Percentiles rank a stretch among this genome's conserved stretches.
Conservation (phyloP, 2,113 vertebrate species). For the Tringa solitaria region DNA sequence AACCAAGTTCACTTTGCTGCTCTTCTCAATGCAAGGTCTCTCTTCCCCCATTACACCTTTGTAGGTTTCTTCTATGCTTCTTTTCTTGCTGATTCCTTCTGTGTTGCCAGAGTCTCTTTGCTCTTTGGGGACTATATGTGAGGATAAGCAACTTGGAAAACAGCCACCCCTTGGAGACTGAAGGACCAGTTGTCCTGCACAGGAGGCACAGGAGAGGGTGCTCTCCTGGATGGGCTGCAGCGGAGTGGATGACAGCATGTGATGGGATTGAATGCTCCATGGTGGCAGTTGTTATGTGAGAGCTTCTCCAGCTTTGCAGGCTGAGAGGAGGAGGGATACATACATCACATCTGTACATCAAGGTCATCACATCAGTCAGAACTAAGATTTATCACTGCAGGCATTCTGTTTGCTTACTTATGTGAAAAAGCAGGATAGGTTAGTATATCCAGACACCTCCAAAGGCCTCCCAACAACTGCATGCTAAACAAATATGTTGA, state of each 20-base stretch:
- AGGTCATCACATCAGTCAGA: background rate
- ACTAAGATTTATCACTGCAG: background rate
- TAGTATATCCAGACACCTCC: background rate
- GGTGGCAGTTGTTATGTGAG: background rate
- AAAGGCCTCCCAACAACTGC: background rate
- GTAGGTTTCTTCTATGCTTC: background rate
- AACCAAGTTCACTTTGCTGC: background rate
- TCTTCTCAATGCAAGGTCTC: background rate
- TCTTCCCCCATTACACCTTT: background rate
- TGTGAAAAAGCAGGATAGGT: background rate
- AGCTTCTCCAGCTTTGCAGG: background rate
- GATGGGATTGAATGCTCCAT: fast-evolving
- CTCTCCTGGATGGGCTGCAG: background rate
- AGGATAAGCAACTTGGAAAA: background rate
- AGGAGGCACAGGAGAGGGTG: fast-evolving
- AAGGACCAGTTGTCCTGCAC: background rate
- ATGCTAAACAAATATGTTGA: background rate
- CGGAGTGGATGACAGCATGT: background rate
- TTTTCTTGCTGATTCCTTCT: background rate
- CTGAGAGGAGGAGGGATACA: background rate
- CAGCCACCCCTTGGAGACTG: background rate
- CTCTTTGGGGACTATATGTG: background rate
- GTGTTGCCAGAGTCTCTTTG: background rate
- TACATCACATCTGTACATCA: background rate
- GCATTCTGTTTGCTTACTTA: background rate